Conservation (phyloP, 2,113 vertebrate genomes). For the Datnioides undecimradiatus region DNA sequence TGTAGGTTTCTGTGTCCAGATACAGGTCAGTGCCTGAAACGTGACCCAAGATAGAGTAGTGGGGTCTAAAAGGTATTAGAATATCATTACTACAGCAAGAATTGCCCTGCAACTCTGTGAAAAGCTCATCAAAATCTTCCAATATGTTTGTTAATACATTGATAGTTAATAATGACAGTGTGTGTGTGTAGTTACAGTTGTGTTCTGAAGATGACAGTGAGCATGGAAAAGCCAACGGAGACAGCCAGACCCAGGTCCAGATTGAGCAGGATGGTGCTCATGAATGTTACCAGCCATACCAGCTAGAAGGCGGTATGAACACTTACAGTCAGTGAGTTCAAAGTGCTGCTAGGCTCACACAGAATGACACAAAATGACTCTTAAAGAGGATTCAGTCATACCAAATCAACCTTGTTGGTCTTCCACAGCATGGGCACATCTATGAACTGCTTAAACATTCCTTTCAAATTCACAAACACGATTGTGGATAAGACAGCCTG, state of each 20-base stretch:
- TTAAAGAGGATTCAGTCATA: constrained; percentile 60
- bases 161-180: background rate
- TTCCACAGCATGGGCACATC: constrained; percentile 89
- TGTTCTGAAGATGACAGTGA: constrained; percentile 92
- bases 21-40: constrained; percentile 89
- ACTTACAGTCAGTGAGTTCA: constrained; percentile 10
- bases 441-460: constrained; percentile 90
- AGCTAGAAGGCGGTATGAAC: constrained; percentile 72
- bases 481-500: constrained; percentile 92
- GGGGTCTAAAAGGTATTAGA: constrained; percentile 83
- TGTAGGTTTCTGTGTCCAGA: constrained; percentile 86
- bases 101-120: background rate
- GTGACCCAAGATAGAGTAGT: constrained; percentile 91
- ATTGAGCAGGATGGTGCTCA: constrained; percentile 88
- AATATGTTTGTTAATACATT: background rate
- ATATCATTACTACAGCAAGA: background rate
- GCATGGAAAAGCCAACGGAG: constrained; percentile 89
- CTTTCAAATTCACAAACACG: constrained; percentile 92
- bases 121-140: background rate
- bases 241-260: constrained; percentile 90
- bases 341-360: background rate
- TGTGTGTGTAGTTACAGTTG: constrained; percentile 88
- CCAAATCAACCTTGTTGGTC: constrained; percentile 89
- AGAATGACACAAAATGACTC: background rate
- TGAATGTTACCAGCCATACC: constrained; percentile 92